Percentiles rank a stretch among this genome's conserved stretches.
Evolutionary conservation across 2,888 invertebrate genomes (phyloP).

Genomic region (Sycophila texana): DNA sequence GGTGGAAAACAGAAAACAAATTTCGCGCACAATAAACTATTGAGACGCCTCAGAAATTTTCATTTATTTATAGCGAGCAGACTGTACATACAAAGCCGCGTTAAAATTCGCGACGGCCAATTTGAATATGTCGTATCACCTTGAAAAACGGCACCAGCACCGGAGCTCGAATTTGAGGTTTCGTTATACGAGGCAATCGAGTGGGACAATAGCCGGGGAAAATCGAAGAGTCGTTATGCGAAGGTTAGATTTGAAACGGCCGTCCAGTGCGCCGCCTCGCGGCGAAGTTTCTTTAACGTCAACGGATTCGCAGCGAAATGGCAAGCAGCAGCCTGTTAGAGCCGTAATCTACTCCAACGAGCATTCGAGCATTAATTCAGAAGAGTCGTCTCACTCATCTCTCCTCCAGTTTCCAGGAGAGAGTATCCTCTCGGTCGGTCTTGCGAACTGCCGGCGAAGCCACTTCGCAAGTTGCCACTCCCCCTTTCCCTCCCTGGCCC

Average conservation of each 20-base stretch:
- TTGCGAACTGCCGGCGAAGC: slow-evolving; percentile 61
- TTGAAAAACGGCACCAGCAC: no score
- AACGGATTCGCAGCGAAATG: slow-evolving; percentile 15
- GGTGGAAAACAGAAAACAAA: no score
- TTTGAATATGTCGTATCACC: no score
- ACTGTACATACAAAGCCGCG: no score
- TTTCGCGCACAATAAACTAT: no score
- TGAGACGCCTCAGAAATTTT: no score
- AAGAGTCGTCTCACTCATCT: slow-evolving; percentile 42
- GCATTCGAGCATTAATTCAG: slow-evolving; percentile 61
- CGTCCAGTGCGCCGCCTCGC: neutral
- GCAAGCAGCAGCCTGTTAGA: slow-evolving; percentile 55
- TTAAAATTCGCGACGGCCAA: no score
- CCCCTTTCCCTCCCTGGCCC: slow-evolving; percentile 27
- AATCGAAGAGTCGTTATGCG: neutral
- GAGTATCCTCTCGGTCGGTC: slow-evolving; percentile 51
- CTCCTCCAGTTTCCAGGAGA: slow-evolving; percentile 13
- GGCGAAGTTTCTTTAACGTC: slow-evolving; percentile 62
- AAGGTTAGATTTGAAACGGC: slow-evolving; percentile 29
- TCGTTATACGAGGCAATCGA: slow-evolving; percentile 28
- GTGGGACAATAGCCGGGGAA: slow-evolving; percentile 13
- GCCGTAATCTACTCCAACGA: slow-evolving; percentile 62
- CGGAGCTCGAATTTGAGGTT: neutral
- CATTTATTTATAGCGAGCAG: no score
- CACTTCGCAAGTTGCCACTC: slow-evolving; percentile 61